Percentiles rank a stretch among this genome's conserved stretches.
These are phyloP conservation scores for Megaleporinus macrocephalus DNA, from an alignment of 2,113 vertebrate species.

Conservation along the genomic window DNA sequence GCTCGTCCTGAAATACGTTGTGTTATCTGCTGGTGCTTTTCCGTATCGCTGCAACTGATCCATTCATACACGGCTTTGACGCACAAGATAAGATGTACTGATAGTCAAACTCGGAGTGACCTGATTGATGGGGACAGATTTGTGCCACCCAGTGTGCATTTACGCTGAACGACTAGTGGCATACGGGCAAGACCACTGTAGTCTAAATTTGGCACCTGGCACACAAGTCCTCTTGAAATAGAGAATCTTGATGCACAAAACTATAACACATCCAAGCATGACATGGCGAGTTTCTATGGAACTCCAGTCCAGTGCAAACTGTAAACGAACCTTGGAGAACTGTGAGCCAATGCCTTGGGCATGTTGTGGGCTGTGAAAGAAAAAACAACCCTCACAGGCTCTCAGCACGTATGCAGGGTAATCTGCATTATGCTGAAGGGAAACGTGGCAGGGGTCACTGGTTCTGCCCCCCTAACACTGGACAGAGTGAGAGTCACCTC, in stretches of 20 bases:
- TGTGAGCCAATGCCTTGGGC: too few relatives aligned
- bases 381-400: neutral
- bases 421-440: neutral
- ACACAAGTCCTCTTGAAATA: conserved; percentile 55
- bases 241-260: neutral
- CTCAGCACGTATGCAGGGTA: neutral
- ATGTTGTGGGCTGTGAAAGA: neutral
- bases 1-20: neutral
- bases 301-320: neutral
- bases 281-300: neutral
- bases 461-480: too few relatives aligned
- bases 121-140: conserved; percentile 39
- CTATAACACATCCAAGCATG: neutral
- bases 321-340: too few relatives aligned
- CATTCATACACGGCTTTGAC: conserved; percentile 41
- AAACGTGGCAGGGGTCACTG: neutral
- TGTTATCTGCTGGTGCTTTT: conserved; percentile 49
- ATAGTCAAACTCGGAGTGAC: conserved; percentile 59
- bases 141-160: conserved; percentile 2
- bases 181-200: neutral
- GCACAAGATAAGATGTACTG: conserved; percentile 55
- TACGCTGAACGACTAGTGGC: conserved; percentile 56
- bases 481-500: neutral
- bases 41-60: conserved; percentile 33
- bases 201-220: conserved; percentile 54